Percentiles rank a stretch among this genome's conserved stretches.
phyloP scores from a whole-genome alignment of 2,888 invertebrate species.

The Asteroscopus sphinx region DNA sequence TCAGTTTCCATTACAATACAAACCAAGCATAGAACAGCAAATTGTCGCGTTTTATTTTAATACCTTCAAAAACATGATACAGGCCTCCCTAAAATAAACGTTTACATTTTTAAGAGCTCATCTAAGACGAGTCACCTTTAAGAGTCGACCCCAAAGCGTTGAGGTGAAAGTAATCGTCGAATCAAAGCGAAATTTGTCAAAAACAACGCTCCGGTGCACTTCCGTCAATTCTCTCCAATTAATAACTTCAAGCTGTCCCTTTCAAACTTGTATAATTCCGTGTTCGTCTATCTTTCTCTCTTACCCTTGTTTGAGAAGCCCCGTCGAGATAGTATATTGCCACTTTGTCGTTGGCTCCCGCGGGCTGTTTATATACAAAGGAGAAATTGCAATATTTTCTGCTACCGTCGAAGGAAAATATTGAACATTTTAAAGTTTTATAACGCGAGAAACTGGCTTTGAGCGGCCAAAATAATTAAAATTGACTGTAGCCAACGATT shows the following conservation, averaged over 20 bases:
- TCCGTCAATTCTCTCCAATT: conserved; percentile 89
- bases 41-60: conserved; percentile 41
- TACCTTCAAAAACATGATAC: conserved; percentile 49
- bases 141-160: conserved; percentile 79
- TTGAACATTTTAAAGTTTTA: conserved; percentile 76
- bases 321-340: conserved; percentile 89
- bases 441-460: conserved; percentile 56
- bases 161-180: conserved; percentile 88
- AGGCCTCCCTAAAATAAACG: conserved; percentile 49
- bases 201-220: conserved; percentile 86
- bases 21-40: conserved; percentile 18
- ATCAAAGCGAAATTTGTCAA: conserved; percentile 90
- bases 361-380: conserved; percentile 81
- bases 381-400: conserved; percentile 86
- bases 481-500: conserved; percentile 10
- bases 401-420: conserved; percentile 72
- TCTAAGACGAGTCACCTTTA: conserved; percentile 71
- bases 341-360: conserved; percentile 88
- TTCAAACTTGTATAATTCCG: conserved; percentile 52
- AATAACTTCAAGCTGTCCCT: conserved; percentile 79
- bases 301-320: conserved; percentile 88
- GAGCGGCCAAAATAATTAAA: conserved; percentile 49
- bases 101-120: conserved; percentile 64
- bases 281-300: conserved; percentile 68
- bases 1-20: neutral